These are phyloP conservation scores for Drosophila repletoides DNA, from an alignment of 1,140 invertebrate species.

Conservation along the genomic window DNA sequence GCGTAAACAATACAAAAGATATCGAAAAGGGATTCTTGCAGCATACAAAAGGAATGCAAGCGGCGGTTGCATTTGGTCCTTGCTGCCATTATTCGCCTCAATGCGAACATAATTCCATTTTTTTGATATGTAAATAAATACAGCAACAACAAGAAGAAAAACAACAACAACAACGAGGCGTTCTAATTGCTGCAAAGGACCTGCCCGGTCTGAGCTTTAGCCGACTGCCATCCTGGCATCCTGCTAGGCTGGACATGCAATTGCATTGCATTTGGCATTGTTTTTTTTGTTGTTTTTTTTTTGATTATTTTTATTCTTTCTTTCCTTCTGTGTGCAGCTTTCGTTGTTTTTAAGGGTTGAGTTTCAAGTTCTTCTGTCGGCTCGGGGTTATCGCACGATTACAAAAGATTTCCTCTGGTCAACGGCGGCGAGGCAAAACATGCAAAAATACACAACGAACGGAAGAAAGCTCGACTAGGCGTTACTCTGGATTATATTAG, in stretches of 20 bases:
- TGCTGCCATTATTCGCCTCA: slow-evolving; percentile 33
- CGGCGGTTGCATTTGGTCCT: slow-evolving; percentile 50
- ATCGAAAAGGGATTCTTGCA: slow-evolving; percentile 40
- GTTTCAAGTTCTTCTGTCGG: slow-evolving; percentile 59
- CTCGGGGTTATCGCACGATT: slow-evolving; percentile 74
- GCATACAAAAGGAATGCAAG: slow-evolving; percentile 60
- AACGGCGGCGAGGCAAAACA: slow-evolving; percentile 19
- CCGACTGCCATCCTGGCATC: slow-evolving; percentile 57
- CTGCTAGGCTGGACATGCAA: slow-evolving; percentile 77
- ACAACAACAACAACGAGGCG: slow-evolving; percentile 11
- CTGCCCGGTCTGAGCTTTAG: slow-evolving; percentile 35
- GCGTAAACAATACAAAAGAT: slow-evolving; percentile 69
- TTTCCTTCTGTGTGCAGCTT: too few species aligned
- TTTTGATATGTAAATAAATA: slow-evolving; percentile 71
- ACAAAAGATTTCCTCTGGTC: slow-evolving; percentile 77
- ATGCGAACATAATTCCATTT: slow-evolving; percentile 64
- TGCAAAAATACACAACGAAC: too few species aligned
- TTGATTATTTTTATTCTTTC: not conserved
- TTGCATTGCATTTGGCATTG: slow-evolving; percentile 73
- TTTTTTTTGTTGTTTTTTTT: slow-evolving; percentile 25
- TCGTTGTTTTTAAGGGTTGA: slow-evolving; percentile 61
- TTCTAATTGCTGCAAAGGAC: slow-evolving; percentile 77
- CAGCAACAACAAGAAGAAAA: slow-evolving; percentile 37
- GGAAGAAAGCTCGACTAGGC: too few species aligned
- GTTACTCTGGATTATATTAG: too few species aligned